Conservation (phyloP, 1,140 invertebrate species). For the Schmidtea mediterranea region DNA sequence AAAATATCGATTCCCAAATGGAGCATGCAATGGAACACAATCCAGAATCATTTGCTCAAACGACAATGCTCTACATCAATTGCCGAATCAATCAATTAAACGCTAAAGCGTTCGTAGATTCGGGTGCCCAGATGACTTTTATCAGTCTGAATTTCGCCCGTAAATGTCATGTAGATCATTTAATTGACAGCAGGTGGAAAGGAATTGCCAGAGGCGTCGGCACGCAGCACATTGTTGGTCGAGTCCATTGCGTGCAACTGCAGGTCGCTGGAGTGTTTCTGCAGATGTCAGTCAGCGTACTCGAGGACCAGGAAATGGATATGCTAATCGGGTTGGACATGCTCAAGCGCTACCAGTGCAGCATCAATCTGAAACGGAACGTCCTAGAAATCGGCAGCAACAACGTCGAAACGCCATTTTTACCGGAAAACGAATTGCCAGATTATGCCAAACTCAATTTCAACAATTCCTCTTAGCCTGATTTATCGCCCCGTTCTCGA, state of each 20-base stretch:
- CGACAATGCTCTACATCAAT: constrained; percentile 74
- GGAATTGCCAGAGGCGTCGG: constrained; percentile 71
- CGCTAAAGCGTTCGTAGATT: constrained; percentile 91
- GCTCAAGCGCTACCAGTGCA: constrained; percentile 70
- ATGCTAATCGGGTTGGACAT: constrained; percentile 89
- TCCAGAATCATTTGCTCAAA: constrained; percentile 83
- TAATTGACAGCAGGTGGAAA: constrained; percentile 73
- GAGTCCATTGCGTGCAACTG: constrained; percentile 60
- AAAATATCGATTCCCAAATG: constrained; percentile 93
- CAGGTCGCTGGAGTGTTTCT: constrained; percentile 20
- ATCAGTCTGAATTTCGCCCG: constrained; percentile 33
- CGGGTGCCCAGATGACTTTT: constrained; percentile 33
- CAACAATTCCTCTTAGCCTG: too few relatives aligned
- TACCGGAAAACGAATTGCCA: constrained; percentile 57
- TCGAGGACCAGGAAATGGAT: constrained; percentile 89
- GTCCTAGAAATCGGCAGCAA: constrained; percentile 74
- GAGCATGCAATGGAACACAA: constrained; percentile 90
- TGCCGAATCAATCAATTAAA: constrained; percentile 54
- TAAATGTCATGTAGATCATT: constrained; percentile 70
- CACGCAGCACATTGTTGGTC: constrained; percentile 69
- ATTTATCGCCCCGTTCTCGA: too few relatives aligned
- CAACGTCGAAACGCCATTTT: constrained; percentile 60
- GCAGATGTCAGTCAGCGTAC: constrained; percentile 80
- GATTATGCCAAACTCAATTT: constrained; percentile 15
- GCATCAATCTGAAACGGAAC: constrained; percentile 66